phyloP scores from a whole-genome alignment of 2,797 vertebrate genomes.

The Percopsis omiscomaycus region DNA sequence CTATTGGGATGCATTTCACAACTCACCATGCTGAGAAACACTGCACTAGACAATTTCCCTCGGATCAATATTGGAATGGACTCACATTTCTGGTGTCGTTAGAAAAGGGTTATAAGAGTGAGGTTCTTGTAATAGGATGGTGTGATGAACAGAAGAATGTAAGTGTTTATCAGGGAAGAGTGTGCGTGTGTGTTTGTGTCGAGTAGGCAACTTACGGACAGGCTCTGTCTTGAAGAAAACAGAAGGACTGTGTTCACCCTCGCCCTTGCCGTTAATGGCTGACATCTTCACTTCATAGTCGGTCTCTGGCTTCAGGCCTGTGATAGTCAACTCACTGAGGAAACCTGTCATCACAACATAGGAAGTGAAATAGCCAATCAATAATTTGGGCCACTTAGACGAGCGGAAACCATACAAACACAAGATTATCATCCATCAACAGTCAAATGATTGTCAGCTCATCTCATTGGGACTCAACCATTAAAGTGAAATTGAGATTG shows the following conservation, averaged over 20 bases:
- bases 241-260: slow-evolving; percentile 84
- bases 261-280: slow-evolving; percentile 93
- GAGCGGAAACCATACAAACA: slow-evolving; percentile 13
- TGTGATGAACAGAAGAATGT: slow-evolving; percentile 12
- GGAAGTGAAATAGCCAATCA: slow-evolving; percentile 23
- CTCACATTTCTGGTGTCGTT: background rate
- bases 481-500: too few relatives aligned
- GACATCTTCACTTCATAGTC: slow-evolving; percentile 87
- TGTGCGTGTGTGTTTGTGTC: slow-evolving; percentile 3
- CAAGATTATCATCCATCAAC: slow-evolving; percentile 20
- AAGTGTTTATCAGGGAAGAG: background rate
- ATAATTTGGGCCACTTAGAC: slow-evolving; percentile 44
- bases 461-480: slow-evolving; percentile 9
- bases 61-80: slow-evolving; percentile 7
- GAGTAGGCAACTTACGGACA: slow-evolving; percentile 88
- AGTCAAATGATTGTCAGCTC: slow-evolving; percentile 31
- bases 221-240: slow-evolving; percentile 90
- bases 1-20: slow-evolving; percentile 1
- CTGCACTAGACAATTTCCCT: slow-evolving; percentile 13
- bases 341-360: slow-evolving; percentile 70
- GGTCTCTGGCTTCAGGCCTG: slow-evolving; percentile 88
- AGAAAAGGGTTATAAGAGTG: background rate
- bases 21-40: slow-evolving; percentile 16
- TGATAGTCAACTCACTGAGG: slow-evolving; percentile 81
- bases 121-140: slow-evolving; percentile 10